A percentile compares a stretch with the other conserved stretches of the same genome.
Evolutionary conservation across 2,888 invertebrate species (phyloP).

Genomic region (Monoplex corrugatus): DNA sequence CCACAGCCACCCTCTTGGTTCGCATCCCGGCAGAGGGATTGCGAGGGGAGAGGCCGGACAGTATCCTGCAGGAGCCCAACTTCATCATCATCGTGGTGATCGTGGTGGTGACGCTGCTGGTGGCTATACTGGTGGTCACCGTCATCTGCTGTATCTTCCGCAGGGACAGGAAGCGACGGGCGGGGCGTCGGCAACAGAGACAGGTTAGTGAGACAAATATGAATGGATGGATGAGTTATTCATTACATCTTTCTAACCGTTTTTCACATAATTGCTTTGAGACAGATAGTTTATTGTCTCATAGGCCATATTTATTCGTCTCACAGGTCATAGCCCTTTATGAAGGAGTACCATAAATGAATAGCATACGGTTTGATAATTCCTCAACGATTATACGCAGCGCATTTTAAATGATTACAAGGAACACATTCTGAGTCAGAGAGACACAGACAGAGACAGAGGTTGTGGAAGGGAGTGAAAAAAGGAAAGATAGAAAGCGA

Average conservation of each 20-base stretch:
- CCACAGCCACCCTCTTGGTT: constrained; percentile 44
- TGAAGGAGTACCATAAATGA: no score
- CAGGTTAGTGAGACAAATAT: no score
- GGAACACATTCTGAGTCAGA: not conserved
- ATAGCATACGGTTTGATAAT: no score
- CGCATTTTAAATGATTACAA: not conserved
- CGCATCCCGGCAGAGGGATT: constrained; percentile 53
- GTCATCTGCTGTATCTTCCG: constrained; percentile 69
- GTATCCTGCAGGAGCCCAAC: constrained; percentile 55
- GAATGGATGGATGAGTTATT: no score
- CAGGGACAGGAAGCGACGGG: constrained; percentile 62
- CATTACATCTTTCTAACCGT: no score
- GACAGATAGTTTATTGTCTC: no score
- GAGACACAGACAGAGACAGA: constrained; percentile 12
- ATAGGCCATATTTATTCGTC: no score
- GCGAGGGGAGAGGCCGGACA: constrained; percentile 28
- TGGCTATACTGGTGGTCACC: constrained; percentile 69
- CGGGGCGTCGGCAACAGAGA: constrained; percentile 52
- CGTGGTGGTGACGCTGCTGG: constrained; percentile 67
- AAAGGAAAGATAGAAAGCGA: not conserved
- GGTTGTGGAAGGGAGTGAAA: not conserved
- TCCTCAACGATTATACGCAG: no score
- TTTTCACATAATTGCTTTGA: no score
- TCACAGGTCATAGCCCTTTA: no score
- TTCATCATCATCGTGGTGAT: constrained; percentile 70